Evolutionary conservation across 2,888 invertebrate genomes (phyloP).

Genomic region (Brachylomia viminalis): DNA sequence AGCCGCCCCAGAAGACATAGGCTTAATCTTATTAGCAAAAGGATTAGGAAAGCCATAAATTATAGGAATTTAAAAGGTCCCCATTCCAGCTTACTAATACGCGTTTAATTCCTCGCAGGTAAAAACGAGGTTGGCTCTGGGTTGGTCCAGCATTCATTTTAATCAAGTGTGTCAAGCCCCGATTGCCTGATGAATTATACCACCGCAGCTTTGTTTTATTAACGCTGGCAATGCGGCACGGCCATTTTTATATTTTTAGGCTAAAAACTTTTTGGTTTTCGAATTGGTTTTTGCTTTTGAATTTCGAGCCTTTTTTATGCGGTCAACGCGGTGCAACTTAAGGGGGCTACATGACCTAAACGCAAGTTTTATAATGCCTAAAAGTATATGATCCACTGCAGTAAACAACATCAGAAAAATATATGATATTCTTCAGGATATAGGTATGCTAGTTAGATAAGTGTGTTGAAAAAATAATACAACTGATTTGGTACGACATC

Average conservation of each 20-base stretch:
- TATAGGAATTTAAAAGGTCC: slow-evolving; percentile 77
- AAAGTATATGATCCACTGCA: no score
- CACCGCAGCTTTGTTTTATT: slow-evolving; percentile 67
- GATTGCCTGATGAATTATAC: slow-evolving; percentile 78
- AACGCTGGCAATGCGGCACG: slow-evolving; percentile 55
- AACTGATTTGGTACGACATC: no score
- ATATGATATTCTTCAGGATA: no score
- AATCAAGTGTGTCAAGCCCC: slow-evolving; percentile 79
- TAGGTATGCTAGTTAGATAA: no score
- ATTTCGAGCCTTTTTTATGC: slow-evolving; percentile 5
- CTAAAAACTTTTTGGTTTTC: slow-evolving; percentile 11
- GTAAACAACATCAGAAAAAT: no score
- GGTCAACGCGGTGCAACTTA: neutral
- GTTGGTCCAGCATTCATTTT: slow-evolving; percentile 76
- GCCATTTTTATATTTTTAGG: slow-evolving; percentile 41
- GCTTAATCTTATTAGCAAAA: slow-evolving; percentile 73
- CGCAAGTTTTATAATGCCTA: no score
- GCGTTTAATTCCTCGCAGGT: slow-evolving; percentile 78
- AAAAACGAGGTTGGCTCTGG: slow-evolving; percentile 70
- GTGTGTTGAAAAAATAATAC: no score
- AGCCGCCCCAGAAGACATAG: slow-evolving; percentile 32
- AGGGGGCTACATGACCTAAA: no score
- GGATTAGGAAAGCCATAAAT: slow-evolving; percentile 77
- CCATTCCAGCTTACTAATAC: slow-evolving; percentile 71
- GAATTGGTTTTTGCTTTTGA: slow-evolving; percentile 25